A percentile compares a stretch with the other conserved stretches of the same genome.
Evolutionary conservation across 2,113 vertebrate species (phyloP).

Genomic region (Pelecanus crispus): DNA sequence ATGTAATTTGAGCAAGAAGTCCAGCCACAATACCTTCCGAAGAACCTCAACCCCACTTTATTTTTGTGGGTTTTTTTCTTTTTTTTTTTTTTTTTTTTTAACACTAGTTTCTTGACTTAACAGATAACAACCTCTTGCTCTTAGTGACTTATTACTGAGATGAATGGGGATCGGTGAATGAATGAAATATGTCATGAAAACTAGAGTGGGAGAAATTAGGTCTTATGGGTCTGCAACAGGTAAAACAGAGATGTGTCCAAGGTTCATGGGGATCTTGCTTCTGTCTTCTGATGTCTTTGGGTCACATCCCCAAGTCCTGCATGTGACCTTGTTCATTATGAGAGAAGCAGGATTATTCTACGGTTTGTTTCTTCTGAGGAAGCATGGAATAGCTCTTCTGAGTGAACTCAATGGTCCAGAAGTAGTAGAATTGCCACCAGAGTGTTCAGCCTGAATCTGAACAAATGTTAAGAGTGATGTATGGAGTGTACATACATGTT

Average conservation of each 20-base stretch:
- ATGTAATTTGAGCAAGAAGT: neutral
- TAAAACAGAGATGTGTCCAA: neutral
- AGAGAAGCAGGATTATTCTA: neutral
- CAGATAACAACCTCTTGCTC: neutral
- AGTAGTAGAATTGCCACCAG: neutral
- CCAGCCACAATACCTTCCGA: neutral
- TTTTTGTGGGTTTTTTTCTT: neutral
- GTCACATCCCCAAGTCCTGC: neutral
- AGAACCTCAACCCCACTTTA: neutral
- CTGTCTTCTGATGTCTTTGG: neutral
- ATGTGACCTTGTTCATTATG: neutral
- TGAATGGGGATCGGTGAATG: fast-evolving
- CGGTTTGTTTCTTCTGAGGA: neutral
- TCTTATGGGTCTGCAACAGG: neutral
- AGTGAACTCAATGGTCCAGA: neutral
- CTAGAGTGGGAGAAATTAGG: neutral
- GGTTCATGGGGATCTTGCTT: neutral
- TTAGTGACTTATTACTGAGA: neutral
- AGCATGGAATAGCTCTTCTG: neutral
- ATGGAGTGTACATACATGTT: conserved; percentile 53
- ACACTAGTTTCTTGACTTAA: neutral
- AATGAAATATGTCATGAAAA: neutral
- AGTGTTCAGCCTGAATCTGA: conserved; percentile 33
- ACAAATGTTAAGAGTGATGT: conserved; percentile 60
- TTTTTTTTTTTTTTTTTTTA: neutral